Percentiles rank a stretch among this genome's conserved stretches.
Conservation (phyloP, 1,140 invertebrate species). For the Manduca sexta region DNA sequence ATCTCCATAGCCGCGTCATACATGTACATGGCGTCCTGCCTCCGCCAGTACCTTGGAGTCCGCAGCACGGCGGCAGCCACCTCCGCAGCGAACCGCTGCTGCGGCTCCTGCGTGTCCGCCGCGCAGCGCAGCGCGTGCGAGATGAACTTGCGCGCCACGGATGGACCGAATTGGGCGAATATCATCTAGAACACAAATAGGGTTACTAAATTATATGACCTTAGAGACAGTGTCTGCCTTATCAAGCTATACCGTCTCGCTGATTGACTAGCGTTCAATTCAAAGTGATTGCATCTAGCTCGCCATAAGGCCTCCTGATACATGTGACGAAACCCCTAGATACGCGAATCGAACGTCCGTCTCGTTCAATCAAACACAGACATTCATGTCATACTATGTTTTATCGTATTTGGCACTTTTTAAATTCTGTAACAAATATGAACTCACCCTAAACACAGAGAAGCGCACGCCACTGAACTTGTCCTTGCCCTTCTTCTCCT, state of each 20-base stretch:
- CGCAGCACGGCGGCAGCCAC: slow-evolving; percentile 83
- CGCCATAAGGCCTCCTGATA: no score
- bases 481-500: slow-evolving; percentile 90
- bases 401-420: background rate
- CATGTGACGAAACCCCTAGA: no score
- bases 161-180: slow-evolving; percentile 86
- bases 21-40: slow-evolving; percentile 71
- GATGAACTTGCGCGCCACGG: slow-evolving; percentile 76
- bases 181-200: no score
- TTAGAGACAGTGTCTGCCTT: no score
- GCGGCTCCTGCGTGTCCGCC: slow-evolving; percentile 80
- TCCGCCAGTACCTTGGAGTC: slow-evolving; percentile 90
- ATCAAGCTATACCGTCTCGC: no score
- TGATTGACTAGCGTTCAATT: no score
- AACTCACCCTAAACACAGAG: slow-evolving; percentile 81
- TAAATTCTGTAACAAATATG: background rate
- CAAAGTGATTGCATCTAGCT: no score
- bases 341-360: no score
- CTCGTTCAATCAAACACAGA: no score
- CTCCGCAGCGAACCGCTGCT: slow-evolving; percentile 89
- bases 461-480: slow-evolving; percentile 82
- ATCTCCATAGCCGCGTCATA: slow-evolving; percentile 28
- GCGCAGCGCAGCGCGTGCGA: slow-evolving; percentile 80
- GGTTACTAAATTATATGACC: background rate
- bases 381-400: background rate